Conservation (phyloP, 2,113 vertebrate genomes). For the Grus americana region DNA sequence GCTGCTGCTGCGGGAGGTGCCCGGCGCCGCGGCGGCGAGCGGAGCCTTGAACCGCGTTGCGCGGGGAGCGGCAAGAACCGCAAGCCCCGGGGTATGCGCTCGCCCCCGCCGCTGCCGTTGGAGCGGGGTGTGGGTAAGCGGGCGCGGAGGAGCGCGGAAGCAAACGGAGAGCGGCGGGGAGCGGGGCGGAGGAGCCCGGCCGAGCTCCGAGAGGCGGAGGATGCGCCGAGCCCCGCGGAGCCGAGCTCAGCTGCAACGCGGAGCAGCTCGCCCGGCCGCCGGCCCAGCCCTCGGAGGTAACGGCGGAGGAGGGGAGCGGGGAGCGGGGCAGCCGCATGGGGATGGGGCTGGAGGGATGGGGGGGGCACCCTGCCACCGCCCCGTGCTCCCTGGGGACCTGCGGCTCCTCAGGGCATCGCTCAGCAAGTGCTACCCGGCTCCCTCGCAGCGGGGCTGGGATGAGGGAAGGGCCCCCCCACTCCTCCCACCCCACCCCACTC, state of each 20-base stretch:
- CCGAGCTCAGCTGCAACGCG: constrained; percentile 36
- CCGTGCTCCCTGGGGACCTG: neutral
- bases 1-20: neutral
- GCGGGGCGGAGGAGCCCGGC: neutral
- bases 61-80: neutral
- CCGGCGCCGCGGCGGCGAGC: neutral
- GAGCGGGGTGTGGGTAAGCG: neutral
- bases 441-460: neutral
- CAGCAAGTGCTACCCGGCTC: neutral
- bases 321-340: neutral
- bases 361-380: neutral
- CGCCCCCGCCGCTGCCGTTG: neutral
- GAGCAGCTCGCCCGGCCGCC: neutral
- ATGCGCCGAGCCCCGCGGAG: constrained; percentile 34
- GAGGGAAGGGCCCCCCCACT: neutral
- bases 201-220: constrained; percentile 32
- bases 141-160: neutral
- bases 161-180: neutral
- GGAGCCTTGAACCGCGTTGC: neutral
- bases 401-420: neutral
- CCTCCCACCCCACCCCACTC: neutral
- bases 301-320: neutral
- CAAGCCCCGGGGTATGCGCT: constrained; percentile 13
- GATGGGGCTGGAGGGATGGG: neutral
- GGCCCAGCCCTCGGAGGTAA: constrained; percentile 20